Base-by-base conservation (phyloP, 2,888 invertebrate species). In the Tribolium freemani region DNA sequence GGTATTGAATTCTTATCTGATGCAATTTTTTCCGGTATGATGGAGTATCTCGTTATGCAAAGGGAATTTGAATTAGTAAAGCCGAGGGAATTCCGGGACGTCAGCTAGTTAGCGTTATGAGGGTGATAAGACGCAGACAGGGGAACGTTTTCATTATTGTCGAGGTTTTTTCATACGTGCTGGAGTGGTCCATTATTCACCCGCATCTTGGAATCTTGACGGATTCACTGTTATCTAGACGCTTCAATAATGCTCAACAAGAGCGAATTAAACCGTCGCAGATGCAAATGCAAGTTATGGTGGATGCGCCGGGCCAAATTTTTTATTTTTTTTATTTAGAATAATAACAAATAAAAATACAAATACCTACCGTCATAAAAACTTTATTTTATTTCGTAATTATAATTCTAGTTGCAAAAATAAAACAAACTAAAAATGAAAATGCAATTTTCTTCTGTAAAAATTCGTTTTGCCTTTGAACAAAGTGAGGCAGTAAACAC, bases 71-170 rank as follows among this genome's bases (percentile, higher is more conserved):
- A 48, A 48, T 48, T 48, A 48, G 48, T 16, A 48, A 38, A 38
- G 38, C 38, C 38, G 3, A 8, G 38, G 8, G 38, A 38, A 38
- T 38, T 38, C 38, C n/a, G n/a, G 9, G 8, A 38, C 8, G 38
- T 38, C 26, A 26, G 26, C 38, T 38, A 38, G 38, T 38, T 38
- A 38, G 38, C 8, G 38, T 16, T 16, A 51, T 51, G 51, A 20
- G 51, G 51, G 51, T 51, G 51, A 51, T 51, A 51, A 51, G 51
- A 51, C 51, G 16, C 20, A 51, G 51, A 51, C 51, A 20, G 51
- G 20, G 51, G 51, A 51, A n/a, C 51, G 8, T 6, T 20, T 20
- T 20, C 20, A 20, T 20, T 51, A 51, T 51, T n/a, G 20, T 20
- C 38, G 38, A 38, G 9, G 20, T 16, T 20, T 13, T 51, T 51